Evolutionary conservation across 1,140 invertebrate species (phyloP).

Genomic region (Euglossa dilemma): DNA sequence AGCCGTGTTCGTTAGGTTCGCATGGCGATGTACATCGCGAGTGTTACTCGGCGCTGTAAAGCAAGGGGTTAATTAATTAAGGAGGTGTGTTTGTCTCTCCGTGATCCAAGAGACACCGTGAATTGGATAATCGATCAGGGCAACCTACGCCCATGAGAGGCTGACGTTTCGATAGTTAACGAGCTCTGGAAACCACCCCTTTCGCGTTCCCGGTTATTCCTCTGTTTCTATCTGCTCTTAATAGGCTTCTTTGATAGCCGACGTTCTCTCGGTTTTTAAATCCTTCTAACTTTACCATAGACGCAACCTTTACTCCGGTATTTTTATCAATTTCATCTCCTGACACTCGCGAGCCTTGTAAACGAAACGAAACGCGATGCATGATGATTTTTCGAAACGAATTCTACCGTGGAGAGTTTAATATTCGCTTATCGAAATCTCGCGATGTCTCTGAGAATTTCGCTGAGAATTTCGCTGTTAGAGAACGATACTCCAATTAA

Average conservation of each 20-base stretch:
- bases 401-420: too few species aligned
- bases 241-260: neutral
- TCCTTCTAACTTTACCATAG: too few species aligned
- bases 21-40: neutral
- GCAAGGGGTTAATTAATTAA: constrained; percentile 34
- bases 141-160: constrained; percentile 37
- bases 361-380: too few species aligned
- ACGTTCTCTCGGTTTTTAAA: too few species aligned
- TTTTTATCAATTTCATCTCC: too few species aligned
- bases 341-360: too few species aligned
- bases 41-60: neutral
- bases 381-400: too few species aligned
- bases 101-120: neutral
- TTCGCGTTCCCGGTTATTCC: constrained; percentile 51
- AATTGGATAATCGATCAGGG: constrained; percentile 21
- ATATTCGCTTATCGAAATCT: neutral
- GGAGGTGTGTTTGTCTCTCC: neutral
- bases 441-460: neutral
- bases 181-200: constrained; percentile 58
- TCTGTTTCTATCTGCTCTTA: constrained; percentile 33
- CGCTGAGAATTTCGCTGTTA: too few species aligned
- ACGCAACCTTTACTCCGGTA: too few species aligned
- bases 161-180: constrained; percentile 31
- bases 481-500: neutral
- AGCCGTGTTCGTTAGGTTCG: neutral